Evolutionary conservation across 2,797 vertebrate genomes (phyloP).

Genomic region (Haliaeetus vocifer): DNA sequence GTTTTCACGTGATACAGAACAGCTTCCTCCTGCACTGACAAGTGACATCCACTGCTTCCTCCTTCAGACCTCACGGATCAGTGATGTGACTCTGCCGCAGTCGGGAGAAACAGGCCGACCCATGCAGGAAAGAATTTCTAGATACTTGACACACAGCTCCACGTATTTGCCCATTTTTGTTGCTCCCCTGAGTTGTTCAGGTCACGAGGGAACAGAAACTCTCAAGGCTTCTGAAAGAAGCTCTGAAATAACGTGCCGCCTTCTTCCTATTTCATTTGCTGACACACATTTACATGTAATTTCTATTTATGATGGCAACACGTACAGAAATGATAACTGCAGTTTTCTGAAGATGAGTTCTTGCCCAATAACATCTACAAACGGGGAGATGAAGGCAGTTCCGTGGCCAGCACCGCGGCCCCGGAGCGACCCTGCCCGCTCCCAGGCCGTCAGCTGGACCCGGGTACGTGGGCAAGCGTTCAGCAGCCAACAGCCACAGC

Average conservation of each 20-base stretch:
- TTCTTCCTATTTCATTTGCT: slow-evolving; percentile 40
- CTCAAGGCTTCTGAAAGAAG: slow-evolving; percentile 47
- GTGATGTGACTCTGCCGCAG: neutral
- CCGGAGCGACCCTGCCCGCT: neutral
- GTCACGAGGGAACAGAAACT: slow-evolving; percentile 14
- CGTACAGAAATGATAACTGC: slow-evolving; percentile 7
- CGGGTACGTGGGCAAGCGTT: neutral
- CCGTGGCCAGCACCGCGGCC: neutral
- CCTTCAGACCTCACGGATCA: neutral
- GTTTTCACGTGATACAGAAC: neutral
- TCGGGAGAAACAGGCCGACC: neutral
- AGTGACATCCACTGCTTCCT: neutral
- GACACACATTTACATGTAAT: slow-evolving; percentile 7
- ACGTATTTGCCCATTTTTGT: neutral
- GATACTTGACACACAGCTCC: neutral
- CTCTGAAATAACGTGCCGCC: slow-evolving; percentile 30
- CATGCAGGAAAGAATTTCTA: neutral
- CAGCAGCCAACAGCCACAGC: neutral
- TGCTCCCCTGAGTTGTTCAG: neutral
- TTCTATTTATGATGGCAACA: slow-evolving; percentile 57
- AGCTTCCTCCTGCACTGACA: neutral
- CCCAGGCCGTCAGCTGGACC: neutral
- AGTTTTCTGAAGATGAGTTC: neutral
- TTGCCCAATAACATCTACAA: neutral
- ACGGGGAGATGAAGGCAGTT: too few species aligned